Percentiles rank a stretch among this genome's conserved stretches.
Conservation (phyloP, 2,113 vertebrate genomes). For the Addax nasomaculatus region DNA sequence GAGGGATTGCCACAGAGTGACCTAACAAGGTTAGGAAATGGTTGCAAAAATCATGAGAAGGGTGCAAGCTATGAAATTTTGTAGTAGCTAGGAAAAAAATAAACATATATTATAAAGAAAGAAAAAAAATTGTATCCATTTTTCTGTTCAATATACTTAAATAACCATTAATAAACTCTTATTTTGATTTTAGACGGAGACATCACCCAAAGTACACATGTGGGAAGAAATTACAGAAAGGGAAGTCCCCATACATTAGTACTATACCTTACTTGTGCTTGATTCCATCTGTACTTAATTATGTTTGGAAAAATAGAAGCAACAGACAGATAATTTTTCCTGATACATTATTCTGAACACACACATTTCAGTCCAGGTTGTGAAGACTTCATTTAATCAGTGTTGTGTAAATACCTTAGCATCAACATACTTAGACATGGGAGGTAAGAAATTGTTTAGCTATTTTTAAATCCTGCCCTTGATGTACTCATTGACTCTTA, state of each 20-base stretch:
- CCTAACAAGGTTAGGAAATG: neutral
- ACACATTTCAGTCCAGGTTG: neutral
- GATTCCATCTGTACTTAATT: neutral
- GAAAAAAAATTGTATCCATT: rapidly evolving
- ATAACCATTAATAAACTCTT: neutral
- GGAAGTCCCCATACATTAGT: neutral
- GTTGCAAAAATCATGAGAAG: neutral
- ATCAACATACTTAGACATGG: neutral
- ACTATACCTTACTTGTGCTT: neutral
- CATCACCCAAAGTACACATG: neutral
- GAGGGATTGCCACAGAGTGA: rapidly evolving
- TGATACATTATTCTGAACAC: neutral
- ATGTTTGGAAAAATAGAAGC: neutral
- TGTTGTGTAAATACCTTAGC: neutral
- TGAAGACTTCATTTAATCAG: neutral
- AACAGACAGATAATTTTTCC: neutral
- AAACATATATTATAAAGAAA: neutral
- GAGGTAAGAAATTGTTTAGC: neutral
- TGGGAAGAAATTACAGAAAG: neutral
- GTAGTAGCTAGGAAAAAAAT: neutral
- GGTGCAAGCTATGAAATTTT: neutral
- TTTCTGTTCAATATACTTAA: neutral
- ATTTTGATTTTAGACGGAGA: neutral
- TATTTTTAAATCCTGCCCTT: neutral
- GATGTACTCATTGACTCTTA: neutral